These are phyloP conservation scores for Diarsia dahlii DNA, from an alignment of 2,888 invertebrate genomes.

Conservation along the genomic window DNA sequence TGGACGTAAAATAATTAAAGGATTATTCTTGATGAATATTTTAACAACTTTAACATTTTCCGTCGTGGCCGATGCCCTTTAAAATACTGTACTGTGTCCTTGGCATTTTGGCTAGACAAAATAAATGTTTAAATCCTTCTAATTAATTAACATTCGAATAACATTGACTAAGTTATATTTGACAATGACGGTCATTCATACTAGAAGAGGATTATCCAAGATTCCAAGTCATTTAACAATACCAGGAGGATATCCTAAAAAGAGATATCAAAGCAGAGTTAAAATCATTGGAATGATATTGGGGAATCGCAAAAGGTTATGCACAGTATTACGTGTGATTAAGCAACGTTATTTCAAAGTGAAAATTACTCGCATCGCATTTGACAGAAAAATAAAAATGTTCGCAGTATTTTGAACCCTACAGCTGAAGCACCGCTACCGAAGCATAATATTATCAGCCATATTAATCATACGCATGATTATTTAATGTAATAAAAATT, in stretches of 20 bases:
- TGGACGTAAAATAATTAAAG: not conserved
- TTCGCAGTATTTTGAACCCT: not conserved
- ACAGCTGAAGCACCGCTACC: not conserved
- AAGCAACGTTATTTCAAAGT: not conserved
- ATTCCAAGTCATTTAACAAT: not conserved
- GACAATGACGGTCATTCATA: not conserved
- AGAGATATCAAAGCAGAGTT: not conserved
- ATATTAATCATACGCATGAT: not conserved
- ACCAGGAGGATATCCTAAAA: not conserved
- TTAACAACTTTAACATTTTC: conserved; percentile 5
- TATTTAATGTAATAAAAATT: not conserved
- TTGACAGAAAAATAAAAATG: not conserved
- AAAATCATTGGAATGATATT: not conserved
- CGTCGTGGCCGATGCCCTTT: not conserved
- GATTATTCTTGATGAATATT: not conserved
- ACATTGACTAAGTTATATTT: not conserved
- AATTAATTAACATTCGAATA: conserved; percentile 5
- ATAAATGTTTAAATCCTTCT: not conserved
- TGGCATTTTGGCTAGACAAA: not conserved
- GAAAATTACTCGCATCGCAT: not conserved
- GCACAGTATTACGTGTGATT: not conserved
- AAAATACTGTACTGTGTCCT: not conserved
- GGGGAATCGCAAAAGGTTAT: not conserved
- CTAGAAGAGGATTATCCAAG: not conserved
- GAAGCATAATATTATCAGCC: not conserved